phyloP scores from a whole-genome alignment of 1,140 invertebrate genomes.

The Rhopalosiphum maidis region DNA sequence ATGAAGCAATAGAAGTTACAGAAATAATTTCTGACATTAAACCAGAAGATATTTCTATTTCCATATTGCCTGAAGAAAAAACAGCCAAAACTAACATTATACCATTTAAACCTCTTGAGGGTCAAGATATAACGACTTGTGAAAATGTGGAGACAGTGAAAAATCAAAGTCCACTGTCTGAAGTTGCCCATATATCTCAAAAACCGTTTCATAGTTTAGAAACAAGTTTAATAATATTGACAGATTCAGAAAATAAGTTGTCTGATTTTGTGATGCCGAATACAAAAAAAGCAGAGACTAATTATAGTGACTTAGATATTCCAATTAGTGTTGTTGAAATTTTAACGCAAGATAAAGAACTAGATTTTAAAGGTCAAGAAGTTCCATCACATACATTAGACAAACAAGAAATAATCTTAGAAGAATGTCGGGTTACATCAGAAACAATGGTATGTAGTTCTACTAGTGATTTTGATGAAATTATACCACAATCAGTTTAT shows the following conservation, averaged over 20 bases:
- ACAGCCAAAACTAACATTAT: constrained; percentile 47
- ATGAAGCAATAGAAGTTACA: constrained; percentile 60
- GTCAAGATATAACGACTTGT: background rate
- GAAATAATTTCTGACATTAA: constrained; percentile 60
- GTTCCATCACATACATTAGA: constrained; percentile 18
- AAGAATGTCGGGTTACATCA: constrained; percentile 59
- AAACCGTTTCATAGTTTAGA: constrained; percentile 59
- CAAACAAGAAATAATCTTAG: constrained; percentile 60
- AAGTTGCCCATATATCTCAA: constrained; percentile 60
- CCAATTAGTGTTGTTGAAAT: constrained; percentile 61
- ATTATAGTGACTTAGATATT: constrained; percentile 61
- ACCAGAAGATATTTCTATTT: constrained; percentile 55
- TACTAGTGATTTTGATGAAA: constrained; percentile 9
- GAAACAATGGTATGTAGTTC: constrained; percentile 38
- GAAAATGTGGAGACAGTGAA: constrained; percentile 59
- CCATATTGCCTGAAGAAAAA: constrained; percentile 50
- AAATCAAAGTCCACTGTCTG: constrained; percentile 61
- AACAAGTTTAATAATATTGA: constrained; percentile 59
- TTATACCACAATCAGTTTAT: constrained; percentile 20
- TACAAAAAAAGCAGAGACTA: constrained; percentile 60
- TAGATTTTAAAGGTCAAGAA: constrained; percentile 39
- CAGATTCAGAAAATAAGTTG: constrained; percentile 59
- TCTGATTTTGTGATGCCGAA: constrained; percentile 59
- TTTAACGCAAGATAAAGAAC: constrained; percentile 61
- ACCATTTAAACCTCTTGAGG: background rate